Conservation (phyloP, 2,797 vertebrate species). For the Morelia viridis region DNA sequence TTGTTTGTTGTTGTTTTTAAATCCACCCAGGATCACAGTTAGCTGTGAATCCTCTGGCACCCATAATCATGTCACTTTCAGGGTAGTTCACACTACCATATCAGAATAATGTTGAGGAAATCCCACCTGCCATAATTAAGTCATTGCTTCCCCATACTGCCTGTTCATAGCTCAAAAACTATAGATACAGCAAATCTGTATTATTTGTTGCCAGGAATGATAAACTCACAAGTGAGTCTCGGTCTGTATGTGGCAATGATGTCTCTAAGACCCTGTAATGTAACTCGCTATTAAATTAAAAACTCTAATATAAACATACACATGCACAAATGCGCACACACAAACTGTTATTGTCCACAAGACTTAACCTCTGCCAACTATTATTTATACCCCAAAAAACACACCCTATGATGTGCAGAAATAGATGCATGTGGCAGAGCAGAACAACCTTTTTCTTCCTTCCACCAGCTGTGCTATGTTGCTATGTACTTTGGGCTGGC, state of each 20-base stretch:
- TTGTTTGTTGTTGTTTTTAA: not conserved
- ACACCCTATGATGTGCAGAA: not conserved
- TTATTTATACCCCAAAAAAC: not conserved
- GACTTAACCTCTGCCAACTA: not conserved
- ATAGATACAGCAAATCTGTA: not conserved
- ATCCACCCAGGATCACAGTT: not conserved
- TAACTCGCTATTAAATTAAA: not conserved
- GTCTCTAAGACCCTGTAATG: not conserved
- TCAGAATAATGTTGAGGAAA: not conserved
- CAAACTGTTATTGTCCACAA: not conserved
- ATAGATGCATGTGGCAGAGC: not conserved
- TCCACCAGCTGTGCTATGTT: not conserved
- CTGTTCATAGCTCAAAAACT: not conserved
- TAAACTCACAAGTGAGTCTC: not conserved
- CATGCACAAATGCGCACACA: no score
- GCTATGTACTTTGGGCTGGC: not conserved
- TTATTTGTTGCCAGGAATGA: not conserved
- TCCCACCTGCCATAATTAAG: not conserved
- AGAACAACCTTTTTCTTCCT: not conserved
- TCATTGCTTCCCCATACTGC: not conserved
- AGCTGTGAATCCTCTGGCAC: not conserved
- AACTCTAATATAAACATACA: not conserved
- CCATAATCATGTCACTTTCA: not conserved
- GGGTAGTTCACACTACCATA: not conserved
- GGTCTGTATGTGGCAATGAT: not conserved